Base-by-base conservation (phyloP, 2,888 invertebrate species). In the Eustalomyia histrio region DNA sequence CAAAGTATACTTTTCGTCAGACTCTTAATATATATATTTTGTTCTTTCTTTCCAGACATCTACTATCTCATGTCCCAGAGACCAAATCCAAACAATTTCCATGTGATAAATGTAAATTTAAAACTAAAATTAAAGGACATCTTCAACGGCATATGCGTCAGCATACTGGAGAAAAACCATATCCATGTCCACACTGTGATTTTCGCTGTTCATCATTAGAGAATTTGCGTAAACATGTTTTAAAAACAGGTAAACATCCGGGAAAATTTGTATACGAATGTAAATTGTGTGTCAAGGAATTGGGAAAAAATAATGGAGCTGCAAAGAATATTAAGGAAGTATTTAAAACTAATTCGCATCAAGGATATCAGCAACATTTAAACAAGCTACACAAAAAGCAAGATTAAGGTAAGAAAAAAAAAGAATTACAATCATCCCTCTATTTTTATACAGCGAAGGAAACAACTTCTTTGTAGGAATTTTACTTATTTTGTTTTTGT, bases 181-280 rank as follows among this genome's bases (percentile, higher is more conserved):
- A 95, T 90, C 92, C 92, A 68, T 98, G 98, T 90, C 95, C 95
- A 0, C 94, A 97, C 88, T 98, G 98, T 88, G 86, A 91, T 29
- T 95, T 95, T 86, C 93, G 93, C 6, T 95, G 95, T 89, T 96
- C 95, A 83, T 94, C 90, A 18, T 90, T 96, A 94, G 97, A 97
- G 89, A 97, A 97, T 89, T 92, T 97, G 12, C 93, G 97, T 5
- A 97, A 97, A 87, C 97, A 97, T 90, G 94, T 97, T 1, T 91
- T 96, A 0, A 94, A 93, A 43, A 96, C 96, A 10, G 94, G 93
- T 72, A 94, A 95, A 67, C 97, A 97, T 91, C 93, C 93, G 0
- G 96, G 95, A 1, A 93, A 94, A 86, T 93, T 91, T 76, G 92
- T 97, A 53, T 97, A 97, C 90, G 93, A 94, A 78, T 97, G 97